phyloP scores from a whole-genome alignment of 2,888 invertebrate genomes.

The Orthosia incerta region DNA sequence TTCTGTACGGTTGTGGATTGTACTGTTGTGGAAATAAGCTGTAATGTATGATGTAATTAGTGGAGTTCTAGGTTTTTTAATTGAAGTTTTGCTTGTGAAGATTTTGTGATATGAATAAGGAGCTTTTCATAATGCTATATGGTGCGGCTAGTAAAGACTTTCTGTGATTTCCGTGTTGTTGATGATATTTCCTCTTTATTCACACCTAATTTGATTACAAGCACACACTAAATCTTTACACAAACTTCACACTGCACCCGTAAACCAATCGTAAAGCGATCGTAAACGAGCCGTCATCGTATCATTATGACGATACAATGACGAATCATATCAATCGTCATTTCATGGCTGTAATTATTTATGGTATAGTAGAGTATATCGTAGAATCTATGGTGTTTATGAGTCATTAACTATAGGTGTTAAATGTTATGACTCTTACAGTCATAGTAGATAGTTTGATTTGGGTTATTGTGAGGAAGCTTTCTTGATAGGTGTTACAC shows the following conservation, averaged over 20 bases:
- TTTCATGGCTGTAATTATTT: slow-evolving; percentile 26
- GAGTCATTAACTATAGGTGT: slow-evolving; percentile 13
- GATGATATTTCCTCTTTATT: not conserved
- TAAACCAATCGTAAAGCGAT: slow-evolving; percentile 41
- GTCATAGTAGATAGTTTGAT: slow-evolving; percentile 11
- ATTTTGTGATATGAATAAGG: not conserved
- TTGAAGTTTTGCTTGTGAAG: not conserved
- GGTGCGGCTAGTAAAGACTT: not conserved
- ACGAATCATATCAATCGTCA: slow-evolving; percentile 45
- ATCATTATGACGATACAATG: slow-evolving; percentile 19
- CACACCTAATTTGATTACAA: not conserved
- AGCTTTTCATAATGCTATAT: not conserved
- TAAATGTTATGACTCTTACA: slow-evolving; percentile 14
- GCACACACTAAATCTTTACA: not conserved
- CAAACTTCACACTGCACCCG: slow-evolving; percentile 12
- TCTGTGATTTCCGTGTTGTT: not conserved
- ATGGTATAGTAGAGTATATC: slow-evolving; percentile 10
- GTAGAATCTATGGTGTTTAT: slow-evolving; percentile 20
- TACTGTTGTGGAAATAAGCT: slow-evolving; percentile 7
- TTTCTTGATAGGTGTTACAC: not conserved
- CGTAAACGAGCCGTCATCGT: slow-evolving; percentile 29
- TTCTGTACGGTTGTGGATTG: slow-evolving; percentile 27
- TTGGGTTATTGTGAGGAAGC: not conserved
- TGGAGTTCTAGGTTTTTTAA: not conserved
- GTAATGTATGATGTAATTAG: slow-evolving; percentile 19